Conservation (phyloP, 2,113 vertebrate genomes). For the Anoura caudifer region DNA sequence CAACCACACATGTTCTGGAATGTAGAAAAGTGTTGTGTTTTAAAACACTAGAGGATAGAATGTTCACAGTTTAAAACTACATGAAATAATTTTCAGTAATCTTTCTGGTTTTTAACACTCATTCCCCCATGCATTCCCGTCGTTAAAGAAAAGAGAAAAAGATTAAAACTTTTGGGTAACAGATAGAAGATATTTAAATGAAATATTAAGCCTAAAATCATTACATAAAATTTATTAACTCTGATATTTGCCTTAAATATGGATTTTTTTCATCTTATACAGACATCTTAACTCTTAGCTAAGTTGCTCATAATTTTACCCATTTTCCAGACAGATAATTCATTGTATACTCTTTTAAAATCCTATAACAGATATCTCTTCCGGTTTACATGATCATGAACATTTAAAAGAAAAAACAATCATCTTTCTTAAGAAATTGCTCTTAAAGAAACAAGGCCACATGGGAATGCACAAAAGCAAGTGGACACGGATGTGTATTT, state of each 20-base stretch:
- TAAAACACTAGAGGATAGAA: constrained; percentile 49
- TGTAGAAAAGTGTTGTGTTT: constrained; percentile 25
- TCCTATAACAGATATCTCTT: not conserved
- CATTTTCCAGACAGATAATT: not conserved
- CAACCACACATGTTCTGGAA: constrained; percentile 39
- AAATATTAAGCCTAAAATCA: not conserved
- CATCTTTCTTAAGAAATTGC: not conserved
- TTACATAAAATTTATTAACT: not conserved
- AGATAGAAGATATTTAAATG: not conserved
- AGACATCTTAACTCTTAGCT: not conserved
- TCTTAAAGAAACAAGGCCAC: not conserved
- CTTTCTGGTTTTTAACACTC: constrained; percentile 38
- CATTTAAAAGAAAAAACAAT: not conserved
- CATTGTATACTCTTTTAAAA: not conserved
- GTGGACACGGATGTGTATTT: not conserved
- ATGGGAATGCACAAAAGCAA: not conserved
- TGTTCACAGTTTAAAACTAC: constrained; percentile 42
- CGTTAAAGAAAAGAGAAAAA: not conserved
- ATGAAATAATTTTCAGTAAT: not conserved
- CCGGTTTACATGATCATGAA: not conserved
- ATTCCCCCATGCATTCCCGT: not conserved
- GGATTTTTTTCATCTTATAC: not conserved
- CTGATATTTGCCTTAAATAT: not conserved
- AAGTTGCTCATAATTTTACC: not conserved
- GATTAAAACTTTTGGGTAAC: not conserved